phyloP scores from a whole-genome alignment of 2,888 invertebrate genomes.

The Nysson spinosus region DNA sequence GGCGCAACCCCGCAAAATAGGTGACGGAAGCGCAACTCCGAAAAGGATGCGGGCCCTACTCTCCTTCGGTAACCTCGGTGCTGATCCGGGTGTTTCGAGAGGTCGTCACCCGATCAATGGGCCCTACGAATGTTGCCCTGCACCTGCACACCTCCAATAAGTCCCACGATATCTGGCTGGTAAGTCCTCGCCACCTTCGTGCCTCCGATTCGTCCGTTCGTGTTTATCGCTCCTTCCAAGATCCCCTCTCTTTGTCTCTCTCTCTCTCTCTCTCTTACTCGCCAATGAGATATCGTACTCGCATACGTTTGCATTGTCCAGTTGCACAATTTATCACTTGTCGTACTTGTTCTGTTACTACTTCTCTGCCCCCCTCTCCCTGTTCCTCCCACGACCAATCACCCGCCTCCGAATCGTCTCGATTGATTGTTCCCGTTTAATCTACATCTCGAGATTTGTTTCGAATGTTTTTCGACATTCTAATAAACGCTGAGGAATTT shows the following conservation, averaged over 20 bases:
- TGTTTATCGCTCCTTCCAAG: slow-evolving; percentile 58
- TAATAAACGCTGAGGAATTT: too few relatives aligned
- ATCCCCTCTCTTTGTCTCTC: slow-evolving; percentile 11
- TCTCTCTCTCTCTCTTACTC: slow-evolving; percentile 31
- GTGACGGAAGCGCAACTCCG: slow-evolving; percentile 70
- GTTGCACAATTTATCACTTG: slow-evolving; percentile 37
- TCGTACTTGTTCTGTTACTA: slow-evolving; percentile 27
- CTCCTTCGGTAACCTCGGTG: slow-evolving; percentile 64
- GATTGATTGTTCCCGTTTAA: too few relatives aligned
- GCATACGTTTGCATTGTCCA: slow-evolving; percentile 32
- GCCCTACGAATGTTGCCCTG: slow-evolving; percentile 62
- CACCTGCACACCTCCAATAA: slow-evolving; percentile 67
- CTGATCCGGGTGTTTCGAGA: slow-evolving; percentile 63
- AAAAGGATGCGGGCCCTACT: slow-evolving; percentile 66
- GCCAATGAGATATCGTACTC: slow-evolving; percentile 12
- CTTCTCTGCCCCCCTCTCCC: not conserved
- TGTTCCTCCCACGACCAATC: too few relatives aligned
- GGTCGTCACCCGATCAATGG: slow-evolving; percentile 61
- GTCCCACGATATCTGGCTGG: slow-evolving; percentile 67
- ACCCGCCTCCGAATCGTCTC: too few relatives aligned
- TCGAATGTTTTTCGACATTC: too few relatives aligned
- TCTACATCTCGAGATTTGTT: too few relatives aligned
- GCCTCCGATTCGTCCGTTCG: slow-evolving; percentile 62
- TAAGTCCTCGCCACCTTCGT: slow-evolving; percentile 67
- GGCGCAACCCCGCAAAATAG: slow-evolving; percentile 67